Conservation (phyloP, 2,113 vertebrate species). For the Melanostigma gelatinosum region DNA sequence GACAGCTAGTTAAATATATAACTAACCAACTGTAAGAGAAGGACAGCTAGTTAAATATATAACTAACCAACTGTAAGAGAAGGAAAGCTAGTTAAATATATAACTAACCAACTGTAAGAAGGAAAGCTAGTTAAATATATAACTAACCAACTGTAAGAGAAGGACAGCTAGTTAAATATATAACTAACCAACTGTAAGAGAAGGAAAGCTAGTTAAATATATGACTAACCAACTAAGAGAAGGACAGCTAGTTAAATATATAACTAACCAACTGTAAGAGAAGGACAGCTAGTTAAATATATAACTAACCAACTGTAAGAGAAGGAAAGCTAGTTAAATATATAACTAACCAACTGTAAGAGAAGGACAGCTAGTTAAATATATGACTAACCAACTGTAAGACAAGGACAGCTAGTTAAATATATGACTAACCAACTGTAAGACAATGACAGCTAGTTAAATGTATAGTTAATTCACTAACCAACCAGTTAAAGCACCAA, state of each 20-base stretch:
- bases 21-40: not conserved
- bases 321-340: no score
- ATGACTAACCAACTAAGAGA: not conserved
- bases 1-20: not conserved
- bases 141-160: conserved; percentile 75
- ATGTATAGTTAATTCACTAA: no score
- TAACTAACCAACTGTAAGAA: no score
- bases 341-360: not conserved
- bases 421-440: no score
- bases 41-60: no score
- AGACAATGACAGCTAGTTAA: no score
- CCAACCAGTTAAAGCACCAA: no score
- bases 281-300: no score
- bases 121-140: not conserved
- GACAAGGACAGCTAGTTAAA: not conserved
- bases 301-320: not conserved
- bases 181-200: conserved; percentile 74
- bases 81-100: no score
- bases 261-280: not conserved
- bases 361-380: no score
- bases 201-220: not conserved
- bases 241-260: not conserved
- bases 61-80: not conserved
- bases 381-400: no score
- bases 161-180: not conserved